Conservation (phyloP, 2,113 vertebrate species). For the Anoplopoma fimbria region DNA sequence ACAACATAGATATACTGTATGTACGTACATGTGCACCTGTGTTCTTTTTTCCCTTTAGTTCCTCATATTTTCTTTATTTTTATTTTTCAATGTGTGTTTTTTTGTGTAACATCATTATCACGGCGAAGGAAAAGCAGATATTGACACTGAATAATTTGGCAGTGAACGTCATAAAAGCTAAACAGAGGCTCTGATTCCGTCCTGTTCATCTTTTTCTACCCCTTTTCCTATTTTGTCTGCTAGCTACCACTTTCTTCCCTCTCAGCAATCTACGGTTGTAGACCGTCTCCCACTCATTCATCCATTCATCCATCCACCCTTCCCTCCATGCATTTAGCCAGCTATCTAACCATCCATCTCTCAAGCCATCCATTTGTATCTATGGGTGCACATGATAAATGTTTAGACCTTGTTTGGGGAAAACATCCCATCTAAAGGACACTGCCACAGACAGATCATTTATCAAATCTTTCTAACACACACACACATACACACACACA, state of each 20-base stretch:
- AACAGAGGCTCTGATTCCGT: background rate
- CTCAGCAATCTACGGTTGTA: constrained; percentile 25
- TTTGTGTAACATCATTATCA: constrained; percentile 18
- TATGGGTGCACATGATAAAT: constrained; percentile 77
- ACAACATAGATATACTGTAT: background rate
- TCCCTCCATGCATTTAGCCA: constrained; percentile 61
- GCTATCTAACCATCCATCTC: constrained; percentile 69
- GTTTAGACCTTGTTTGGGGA: constrained; percentile 80
- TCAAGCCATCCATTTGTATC: constrained; percentile 65
- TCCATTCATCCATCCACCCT: constrained; percentile 30
- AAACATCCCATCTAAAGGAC: constrained; percentile 80
- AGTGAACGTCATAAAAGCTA: background rate
- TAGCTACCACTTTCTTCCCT: constrained; percentile 1
- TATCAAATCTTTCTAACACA: constrained; percentile 53
- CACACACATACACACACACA: constrained; percentile 37
- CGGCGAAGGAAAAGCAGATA: constrained; percentile 1
- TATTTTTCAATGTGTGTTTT: constrained; percentile 7
- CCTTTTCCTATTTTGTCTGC: constrained; percentile 15
- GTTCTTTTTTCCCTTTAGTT: background rate
- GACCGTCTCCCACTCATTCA: constrained; percentile 32
- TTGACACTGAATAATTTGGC: constrained; percentile 35
- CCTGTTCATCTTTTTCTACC: constrained; percentile 20
- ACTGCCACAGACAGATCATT: constrained; percentile 69
- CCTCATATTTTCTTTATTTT: background rate
- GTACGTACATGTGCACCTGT: background rate